Percentiles rank a stretch among this genome's conserved stretches.
These are phyloP conservation scores for Papilio demoleus DNA, from an alignment of 2,888 invertebrate species.

Conservation along the genomic window DNA sequence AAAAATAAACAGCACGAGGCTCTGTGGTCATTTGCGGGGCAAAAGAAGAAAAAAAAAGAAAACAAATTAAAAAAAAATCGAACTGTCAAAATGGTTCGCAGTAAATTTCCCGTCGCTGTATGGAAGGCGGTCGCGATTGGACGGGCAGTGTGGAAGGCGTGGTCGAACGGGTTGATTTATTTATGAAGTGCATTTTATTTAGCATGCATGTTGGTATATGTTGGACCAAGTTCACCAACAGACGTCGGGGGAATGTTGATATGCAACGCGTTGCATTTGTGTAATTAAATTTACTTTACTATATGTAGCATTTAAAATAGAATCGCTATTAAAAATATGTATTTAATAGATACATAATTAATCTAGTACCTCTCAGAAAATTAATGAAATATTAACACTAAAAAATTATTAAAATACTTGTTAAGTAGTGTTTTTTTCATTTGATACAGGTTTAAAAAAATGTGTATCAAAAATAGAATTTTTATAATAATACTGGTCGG, in stretches of 20 bases:
- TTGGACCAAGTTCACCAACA: slow-evolving; percentile 31
- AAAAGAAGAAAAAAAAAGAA: slow-evolving; percentile 56
- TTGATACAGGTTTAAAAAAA: too few relatives aligned
- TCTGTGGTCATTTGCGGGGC: slow-evolving; percentile 57
- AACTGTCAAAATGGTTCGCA: slow-evolving; percentile 80
- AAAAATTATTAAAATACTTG: too few relatives aligned
- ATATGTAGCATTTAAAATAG: background rate
- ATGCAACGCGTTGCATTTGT: background rate
- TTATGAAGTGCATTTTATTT: slow-evolving; percentile 76
- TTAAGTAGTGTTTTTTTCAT: too few relatives aligned
- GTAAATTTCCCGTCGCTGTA: slow-evolving; percentile 72
- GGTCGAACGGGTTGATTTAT: slow-evolving; percentile 73
- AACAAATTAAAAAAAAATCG: slow-evolving; percentile 72
- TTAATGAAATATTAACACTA: too few relatives aligned
- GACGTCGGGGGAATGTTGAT: slow-evolving; percentile 23
- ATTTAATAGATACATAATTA: too few relatives aligned
- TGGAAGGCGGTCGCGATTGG: slow-evolving; percentile 64
- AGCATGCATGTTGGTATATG: slow-evolving; percentile 43
- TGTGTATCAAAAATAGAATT: too few relatives aligned
- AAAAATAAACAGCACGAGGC: slow-evolving; percentile 50
- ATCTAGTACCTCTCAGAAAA: too few relatives aligned
- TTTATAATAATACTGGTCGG: too few relatives aligned
- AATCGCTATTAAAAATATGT: background rate
- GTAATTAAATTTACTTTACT: background rate
- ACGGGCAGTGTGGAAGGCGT: slow-evolving; percentile 61